These are phyloP conservation scores for Protonemura montana DNA, from an alignment of 2,888 invertebrate species.

Conservation along the genomic window DNA sequence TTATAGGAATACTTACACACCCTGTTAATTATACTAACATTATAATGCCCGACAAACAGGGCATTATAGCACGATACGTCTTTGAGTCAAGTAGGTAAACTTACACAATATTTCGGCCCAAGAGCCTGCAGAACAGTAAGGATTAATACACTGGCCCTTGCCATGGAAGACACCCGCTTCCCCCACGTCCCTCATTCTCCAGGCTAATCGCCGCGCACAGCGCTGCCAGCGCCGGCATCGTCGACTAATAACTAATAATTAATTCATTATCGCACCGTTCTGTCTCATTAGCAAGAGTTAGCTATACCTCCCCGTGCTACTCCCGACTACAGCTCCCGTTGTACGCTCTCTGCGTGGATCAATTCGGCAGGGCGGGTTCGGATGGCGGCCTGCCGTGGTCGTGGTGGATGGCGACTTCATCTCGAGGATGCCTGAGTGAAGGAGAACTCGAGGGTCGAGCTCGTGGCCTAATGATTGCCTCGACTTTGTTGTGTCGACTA, in stretches of 20 bases:
- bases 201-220: not conserved
- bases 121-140: not conserved
- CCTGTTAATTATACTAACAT: not conserved
- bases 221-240: not conserved
- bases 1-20: not conserved
- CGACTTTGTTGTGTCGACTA: too few relatives aligned
- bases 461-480: too few relatives aligned
- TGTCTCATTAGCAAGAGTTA: not conserved
- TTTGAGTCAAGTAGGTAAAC: not conserved
- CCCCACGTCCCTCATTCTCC: not conserved
- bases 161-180: too few relatives aligned
- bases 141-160: too few relatives aligned
- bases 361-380: too few relatives aligned
- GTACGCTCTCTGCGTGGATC: not conserved
- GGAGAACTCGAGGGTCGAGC: too few relatives aligned
- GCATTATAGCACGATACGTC: not conserved
- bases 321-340: too few relatives aligned
- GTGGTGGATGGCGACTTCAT: too few relatives aligned
- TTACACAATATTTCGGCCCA: too few relatives aligned
- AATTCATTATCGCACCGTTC: not conserved
- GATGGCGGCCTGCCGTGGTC: too few relatives aligned
- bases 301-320: not conserved
- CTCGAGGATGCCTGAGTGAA: too few relatives aligned
- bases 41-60: not conserved
- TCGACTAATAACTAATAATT: slow-evolving; percentile 12